Conservation (phyloP, 1,140 invertebrate genomes). For the Apis florea region DNA sequence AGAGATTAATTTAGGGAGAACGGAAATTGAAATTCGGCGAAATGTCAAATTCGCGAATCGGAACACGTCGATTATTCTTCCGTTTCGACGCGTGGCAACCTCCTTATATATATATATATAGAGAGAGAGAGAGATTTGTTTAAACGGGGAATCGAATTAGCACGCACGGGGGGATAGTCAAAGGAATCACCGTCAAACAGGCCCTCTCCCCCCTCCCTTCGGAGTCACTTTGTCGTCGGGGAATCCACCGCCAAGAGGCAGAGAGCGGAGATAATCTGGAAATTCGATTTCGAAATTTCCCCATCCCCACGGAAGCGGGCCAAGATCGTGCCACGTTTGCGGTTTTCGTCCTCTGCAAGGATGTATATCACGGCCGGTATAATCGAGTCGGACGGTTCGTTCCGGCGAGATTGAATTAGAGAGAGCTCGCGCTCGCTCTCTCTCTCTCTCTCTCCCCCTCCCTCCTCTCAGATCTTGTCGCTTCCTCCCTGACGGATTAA, state of each 20-base stretch:
- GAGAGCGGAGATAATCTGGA: neutral
- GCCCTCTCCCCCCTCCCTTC: fast-evolving
- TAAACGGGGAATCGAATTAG: neutral
- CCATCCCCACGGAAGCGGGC: neutral
- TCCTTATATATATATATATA: neutral
- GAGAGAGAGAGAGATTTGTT: neutral
- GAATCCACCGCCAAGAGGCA: neutral
- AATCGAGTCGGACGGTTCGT: slow-evolving; percentile 40
- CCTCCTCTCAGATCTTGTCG: slow-evolving; percentile 23
- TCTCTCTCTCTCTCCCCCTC: neutral
- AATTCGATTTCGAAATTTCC: slow-evolving; percentile 8
- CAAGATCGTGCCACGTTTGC: slow-evolving; percentile 25
- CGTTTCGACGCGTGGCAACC: neutral
- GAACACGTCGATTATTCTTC: too few relatives aligned
- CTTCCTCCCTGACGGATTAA: slow-evolving; percentile 45
- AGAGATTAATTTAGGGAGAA: too few relatives aligned
- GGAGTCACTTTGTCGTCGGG: neutral
- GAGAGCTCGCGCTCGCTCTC: slow-evolving; percentile 3
- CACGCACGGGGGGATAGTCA: neutral
- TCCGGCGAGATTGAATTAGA: slow-evolving; percentile 43
- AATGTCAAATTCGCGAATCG: too few relatives aligned
- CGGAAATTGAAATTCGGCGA: neutral
- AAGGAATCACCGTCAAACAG: neutral
- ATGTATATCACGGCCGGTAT: slow-evolving; percentile 24
- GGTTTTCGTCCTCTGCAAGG: slow-evolving; percentile 2